A percentile compares a stretch with the other conserved stretches of the same genome.
phyloP scores from a whole-genome alignment of 1,140 invertebrate genomes.

The Sycobia sp. region DNA sequence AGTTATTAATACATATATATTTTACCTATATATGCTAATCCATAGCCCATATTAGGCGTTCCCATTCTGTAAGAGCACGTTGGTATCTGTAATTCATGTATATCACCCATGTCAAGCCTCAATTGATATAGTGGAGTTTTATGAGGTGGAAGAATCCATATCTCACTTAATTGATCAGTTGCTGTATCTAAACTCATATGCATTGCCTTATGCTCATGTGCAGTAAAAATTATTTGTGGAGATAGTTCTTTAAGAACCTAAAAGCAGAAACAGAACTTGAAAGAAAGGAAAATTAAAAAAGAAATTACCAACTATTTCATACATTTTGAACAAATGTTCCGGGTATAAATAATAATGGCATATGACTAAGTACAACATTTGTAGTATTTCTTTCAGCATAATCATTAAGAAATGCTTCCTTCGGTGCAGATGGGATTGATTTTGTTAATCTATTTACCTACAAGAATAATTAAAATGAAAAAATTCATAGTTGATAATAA shows the following conservation, averaged over 20 bases:
- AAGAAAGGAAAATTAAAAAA: neutral
- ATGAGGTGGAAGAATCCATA: constrained; percentile 57
- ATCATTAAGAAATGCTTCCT: constrained; percentile 66
- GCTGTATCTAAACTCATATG: constrained; percentile 62
- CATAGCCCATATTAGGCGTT: constrained; percentile 80
- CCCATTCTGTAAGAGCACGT: constrained; percentile 96
- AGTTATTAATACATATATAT: neutral
- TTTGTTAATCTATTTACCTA: constrained; percentile 75
- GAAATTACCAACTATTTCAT: constrained; percentile 35
- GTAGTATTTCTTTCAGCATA: constrained; percentile 64
- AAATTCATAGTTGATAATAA: neutral
- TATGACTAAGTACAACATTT: constrained; percentile 73
- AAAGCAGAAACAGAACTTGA: constrained; percentile 13
- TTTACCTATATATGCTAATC: constrained; percentile 81
- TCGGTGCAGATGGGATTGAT: constrained; percentile 55
- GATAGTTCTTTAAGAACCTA: constrained; percentile 70
- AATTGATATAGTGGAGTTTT: constrained; percentile 60
- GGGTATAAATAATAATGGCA: constrained; percentile 69
- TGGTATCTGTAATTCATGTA: constrained; percentile 87
- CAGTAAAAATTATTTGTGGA: constrained; percentile 83
- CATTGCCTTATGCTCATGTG: constrained; percentile 78
- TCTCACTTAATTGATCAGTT: constrained; percentile 58
- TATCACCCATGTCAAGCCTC: constrained; percentile 58
- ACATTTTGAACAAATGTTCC: constrained; percentile 69
- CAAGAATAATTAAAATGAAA: constrained; percentile 53